A percentile compares a stretch with the other conserved stretches of the same genome.
Evolutionary conservation across 23 tunicate genomes (phyloP).

Genomic region (Trididemnum clinides): DNA sequence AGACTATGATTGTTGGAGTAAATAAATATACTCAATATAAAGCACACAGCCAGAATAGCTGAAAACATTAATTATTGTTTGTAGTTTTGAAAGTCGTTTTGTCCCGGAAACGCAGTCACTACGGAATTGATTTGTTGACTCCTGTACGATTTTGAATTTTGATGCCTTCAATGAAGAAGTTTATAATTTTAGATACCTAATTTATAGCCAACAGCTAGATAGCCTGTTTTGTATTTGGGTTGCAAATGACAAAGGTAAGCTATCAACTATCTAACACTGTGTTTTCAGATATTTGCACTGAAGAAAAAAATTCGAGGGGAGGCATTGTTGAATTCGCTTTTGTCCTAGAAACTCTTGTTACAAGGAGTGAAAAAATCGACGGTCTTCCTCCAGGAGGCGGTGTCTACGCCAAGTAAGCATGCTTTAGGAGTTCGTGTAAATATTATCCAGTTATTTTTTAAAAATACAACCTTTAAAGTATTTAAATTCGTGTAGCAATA

Average conservation of each 20-base stretch:
- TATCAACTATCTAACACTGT: not conserved
- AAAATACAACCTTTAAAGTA: not conserved
- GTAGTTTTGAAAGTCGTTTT: too few relatives aligned
- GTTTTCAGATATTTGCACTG: constrained; percentile 48
- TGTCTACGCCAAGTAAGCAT: constrained; percentile 68
- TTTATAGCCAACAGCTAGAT: too few relatives aligned
- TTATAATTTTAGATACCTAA: too few relatives aligned
- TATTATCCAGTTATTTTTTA: not conserved
- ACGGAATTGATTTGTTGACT: too few relatives aligned
- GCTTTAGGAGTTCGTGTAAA: not conserved
- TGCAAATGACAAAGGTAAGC: too few relatives aligned
- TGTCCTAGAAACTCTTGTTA: constrained; percentile 55
- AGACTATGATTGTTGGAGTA: not conserved
- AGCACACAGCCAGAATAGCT: too few relatives aligned
- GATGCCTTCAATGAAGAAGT: too few relatives aligned
- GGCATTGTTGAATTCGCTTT: constrained; percentile 64
- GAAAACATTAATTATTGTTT: too few relatives aligned
- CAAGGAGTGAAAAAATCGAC: constrained; percentile 49
- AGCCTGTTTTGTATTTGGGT: too few relatives aligned
- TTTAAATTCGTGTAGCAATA: not conserved
- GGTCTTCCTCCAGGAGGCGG: constrained; percentile 97
- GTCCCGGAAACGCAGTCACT: too few relatives aligned
- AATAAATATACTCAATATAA: too few relatives aligned
- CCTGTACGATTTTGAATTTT: too few relatives aligned
- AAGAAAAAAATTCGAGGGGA: constrained; percentile 47